Evolutionary conservation across 1,140 invertebrate species (phyloP).

Genomic region (Musca vetustissima): DNA sequence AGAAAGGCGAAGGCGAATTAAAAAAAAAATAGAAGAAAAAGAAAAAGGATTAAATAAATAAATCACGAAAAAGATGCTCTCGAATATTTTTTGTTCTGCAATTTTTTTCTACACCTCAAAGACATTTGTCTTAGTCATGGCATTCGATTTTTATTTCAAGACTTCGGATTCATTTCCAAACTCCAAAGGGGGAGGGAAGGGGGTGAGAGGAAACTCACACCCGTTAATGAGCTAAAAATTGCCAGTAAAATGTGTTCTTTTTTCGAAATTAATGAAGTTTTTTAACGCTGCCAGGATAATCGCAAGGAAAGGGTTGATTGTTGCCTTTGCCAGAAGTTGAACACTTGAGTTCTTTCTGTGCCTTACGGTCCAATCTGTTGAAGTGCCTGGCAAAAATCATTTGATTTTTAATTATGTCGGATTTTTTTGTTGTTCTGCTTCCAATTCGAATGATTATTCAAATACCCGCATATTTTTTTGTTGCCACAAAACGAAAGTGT

Average conservation of each 20-base stretch:
- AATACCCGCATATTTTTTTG: conserved; percentile 37
- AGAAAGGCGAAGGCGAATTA: not conserved
- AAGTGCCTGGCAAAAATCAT: conserved; percentile 38
- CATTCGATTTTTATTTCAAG: not conserved
- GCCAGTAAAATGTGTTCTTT: conserved; percentile 28
- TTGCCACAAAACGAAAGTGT: conserved; percentile 27
- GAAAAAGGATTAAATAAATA: conserved; percentile 54
- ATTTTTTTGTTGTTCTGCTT: conserved; percentile 38
- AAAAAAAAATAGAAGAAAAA: conserved; percentile 1
- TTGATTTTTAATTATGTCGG: conserved; percentile 55
- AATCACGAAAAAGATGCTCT: conserved; percentile 40
- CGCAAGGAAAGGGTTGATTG: conserved; percentile 16
- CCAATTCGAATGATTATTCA: conserved; percentile 32
- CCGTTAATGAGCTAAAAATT: conserved; percentile 55
- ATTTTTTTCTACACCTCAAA: conserved; percentile 21
- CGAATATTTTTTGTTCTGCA: conserved; percentile 5
- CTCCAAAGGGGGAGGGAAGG: too few relatives aligned
- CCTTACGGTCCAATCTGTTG: not conserved
- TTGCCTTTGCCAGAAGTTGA: not conserved
- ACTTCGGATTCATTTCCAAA: too few relatives aligned
- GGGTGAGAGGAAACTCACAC: conserved; percentile 30
- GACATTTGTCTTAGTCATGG: conserved; percentile 14
- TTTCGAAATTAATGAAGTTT: conserved; percentile 53
- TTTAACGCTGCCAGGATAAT: conserved; percentile 27
- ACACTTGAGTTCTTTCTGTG: not conserved